Evolutionary conservation across 2,888 invertebrate genomes (phyloP), one percentile per base, ranked within the genome.

Genomic region (Caenorhabditis zanzibari): DNA sequence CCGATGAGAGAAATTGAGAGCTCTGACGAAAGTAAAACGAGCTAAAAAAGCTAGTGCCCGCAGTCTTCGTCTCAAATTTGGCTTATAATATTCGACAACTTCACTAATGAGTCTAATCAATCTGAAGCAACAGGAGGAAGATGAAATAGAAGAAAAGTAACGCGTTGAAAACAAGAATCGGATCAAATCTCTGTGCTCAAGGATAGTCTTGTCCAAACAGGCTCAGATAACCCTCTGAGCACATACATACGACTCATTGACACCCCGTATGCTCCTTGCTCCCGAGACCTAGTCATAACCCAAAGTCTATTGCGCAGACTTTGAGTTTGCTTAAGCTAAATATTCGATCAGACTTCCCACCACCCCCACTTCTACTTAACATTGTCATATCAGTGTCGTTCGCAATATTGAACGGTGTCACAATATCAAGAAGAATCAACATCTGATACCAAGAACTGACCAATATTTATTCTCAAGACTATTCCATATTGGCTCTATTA

Each of bases 71-170:
- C 68, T 85, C 84, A 85, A 77, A 85, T 85, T 85, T 85, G 79
- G 84, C 84, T 81, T 81, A 79, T 85, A 73, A 77, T 54, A 32
- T 35, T 28, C 54, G n/a, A 38, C 59, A 35, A 35, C 49, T 54
- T 44, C 28, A 47, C 81, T 83, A 81, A 83, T 83, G 85, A 85
- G 77, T 26, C 85, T 79, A 77, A 82, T 85, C 74, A 71, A 63
- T 54, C 32, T 66, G 28, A 52, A 32, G 32, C 58, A 28, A 54
- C 22, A 22, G 10, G 49, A 44, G 47, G 41, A 22, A 26, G 44
- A 44, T 16, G 47, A 47, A 47, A n/a, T n/a, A n/a, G 47, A 47
- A 47, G 52, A 38, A 16, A 54, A 41, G 28, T 44, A 38, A 58
- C 16, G 24, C 59, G 58, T 49, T 52, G 56, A 71, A 56, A 64